Conservation (phyloP, 2,113 vertebrate species). For the Eonycteris spelaea region DNA sequence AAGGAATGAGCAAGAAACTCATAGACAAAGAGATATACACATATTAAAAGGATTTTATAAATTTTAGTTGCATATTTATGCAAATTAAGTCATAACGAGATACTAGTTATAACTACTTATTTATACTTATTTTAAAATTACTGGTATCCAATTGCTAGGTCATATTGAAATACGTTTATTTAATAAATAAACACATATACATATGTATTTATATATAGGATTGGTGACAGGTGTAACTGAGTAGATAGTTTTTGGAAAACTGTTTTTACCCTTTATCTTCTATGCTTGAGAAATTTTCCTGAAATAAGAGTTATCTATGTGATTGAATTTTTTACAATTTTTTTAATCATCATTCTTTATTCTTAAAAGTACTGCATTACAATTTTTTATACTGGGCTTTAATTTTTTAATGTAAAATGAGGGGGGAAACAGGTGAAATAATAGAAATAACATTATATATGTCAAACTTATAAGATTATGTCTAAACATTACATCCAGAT, state of each 20-base stretch:
- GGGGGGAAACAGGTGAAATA: too few species aligned
- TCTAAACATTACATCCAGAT: not conserved
- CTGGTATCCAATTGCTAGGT: not conserved
- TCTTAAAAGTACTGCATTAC: not conserved
- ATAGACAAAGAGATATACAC: not conserved
- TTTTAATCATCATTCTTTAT: not conserved
- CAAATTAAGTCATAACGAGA: not conserved
- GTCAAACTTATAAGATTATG: not conserved
- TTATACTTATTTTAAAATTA: not conserved
- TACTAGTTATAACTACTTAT: not conserved
- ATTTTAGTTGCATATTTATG: not conserved
- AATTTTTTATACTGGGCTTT: not conserved
- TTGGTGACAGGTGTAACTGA: not conserved
- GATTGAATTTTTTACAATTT: not conserved
- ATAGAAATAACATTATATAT: not conserved
- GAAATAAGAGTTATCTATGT: not conserved
- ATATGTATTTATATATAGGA: not conserved
- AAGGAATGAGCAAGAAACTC: not conserved
- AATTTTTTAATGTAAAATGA: not conserved
- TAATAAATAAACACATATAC: not conserved
- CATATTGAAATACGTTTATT: not conserved
- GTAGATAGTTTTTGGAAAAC: not conserved
- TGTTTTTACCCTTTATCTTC: not conserved
- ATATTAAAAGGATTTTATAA: not conserved
- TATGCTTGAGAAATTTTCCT: not conserved